Conservation (phyloP, 2,888 invertebrate genomes). For the Lithophane ornitopus region DNA sequence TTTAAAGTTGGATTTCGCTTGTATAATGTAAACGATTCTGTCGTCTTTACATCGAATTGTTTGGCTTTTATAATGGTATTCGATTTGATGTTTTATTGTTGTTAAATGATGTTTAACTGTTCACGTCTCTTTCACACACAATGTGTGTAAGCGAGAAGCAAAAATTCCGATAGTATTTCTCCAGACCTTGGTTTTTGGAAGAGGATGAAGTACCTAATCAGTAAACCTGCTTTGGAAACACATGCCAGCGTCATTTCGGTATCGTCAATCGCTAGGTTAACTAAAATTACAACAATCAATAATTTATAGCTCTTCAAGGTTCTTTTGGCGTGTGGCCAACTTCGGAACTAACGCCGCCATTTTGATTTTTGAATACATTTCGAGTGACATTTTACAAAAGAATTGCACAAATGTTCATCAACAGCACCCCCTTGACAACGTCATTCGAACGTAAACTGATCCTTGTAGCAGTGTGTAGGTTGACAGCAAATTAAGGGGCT, state of each 20-base stretch:
- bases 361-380: neutral
- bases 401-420: neutral
- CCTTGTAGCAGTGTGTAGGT: neutral
- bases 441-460: neutral
- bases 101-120: neutral
- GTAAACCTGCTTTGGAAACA: neutral
- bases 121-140: conserved; percentile 1
- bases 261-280: neutral
- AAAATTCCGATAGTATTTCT: neutral
- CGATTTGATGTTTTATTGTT: conserved; percentile 16
- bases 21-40: conserved; percentile 27
- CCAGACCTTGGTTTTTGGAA: neutral
- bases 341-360: neutral
- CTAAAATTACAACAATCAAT: neutral
- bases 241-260: neutral
- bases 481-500: no score
- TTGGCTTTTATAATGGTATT: conserved; percentile 29
- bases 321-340: neutral
- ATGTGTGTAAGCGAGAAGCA: conserved; percentile 8
- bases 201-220: neutral
- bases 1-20: conserved; percentile 58
- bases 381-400: neutral
- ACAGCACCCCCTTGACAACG: neutral
- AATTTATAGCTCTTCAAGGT: neutral
- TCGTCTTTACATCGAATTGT: conserved; percentile 16